A percentile compares a stretch with the other conserved stretches of the same genome.
Conservation (phyloP, 35 echinoderm and acorn worm genomes). For the Acanthaster planci region DNA sequence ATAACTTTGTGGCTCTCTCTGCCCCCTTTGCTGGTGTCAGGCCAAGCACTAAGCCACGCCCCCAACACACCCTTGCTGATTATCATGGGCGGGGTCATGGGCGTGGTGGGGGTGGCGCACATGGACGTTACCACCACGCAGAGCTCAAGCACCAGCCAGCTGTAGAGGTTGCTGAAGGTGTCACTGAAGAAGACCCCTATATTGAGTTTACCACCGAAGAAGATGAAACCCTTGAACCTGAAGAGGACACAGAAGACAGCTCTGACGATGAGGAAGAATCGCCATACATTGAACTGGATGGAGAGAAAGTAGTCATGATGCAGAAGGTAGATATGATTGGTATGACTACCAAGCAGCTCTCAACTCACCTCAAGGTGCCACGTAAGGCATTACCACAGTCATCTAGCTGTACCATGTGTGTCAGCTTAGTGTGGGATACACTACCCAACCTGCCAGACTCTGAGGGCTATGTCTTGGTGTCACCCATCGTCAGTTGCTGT, state of each 20-base stretch:
- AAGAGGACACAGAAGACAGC: not conserved
- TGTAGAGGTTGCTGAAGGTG: not conserved
- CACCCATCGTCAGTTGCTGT: conserved; percentile 26
- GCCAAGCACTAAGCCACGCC: conserved; percentile 3
- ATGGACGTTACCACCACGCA: not conserved
- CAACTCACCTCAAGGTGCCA: not conserved
- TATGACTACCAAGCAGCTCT: conserved; percentile 20
- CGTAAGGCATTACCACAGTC: not conserved
- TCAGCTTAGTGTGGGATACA: conserved; percentile 21
- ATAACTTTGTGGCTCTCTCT: not conserved
- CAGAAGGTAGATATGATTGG: conserved; percentile 5
- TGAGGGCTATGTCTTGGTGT: not conserved
- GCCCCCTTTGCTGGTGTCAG: not conserved
- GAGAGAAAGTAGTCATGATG: conserved; percentile 7
- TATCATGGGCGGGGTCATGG: not conserved
- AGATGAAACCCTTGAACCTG: not conserved
- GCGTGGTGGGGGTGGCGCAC: not conserved
- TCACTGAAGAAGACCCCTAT: not conserved
- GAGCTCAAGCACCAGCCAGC: not conserved
- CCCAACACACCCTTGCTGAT: not conserved
- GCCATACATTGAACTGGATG: conserved; percentile 15
- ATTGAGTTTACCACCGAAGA: not conserved
- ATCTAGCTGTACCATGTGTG: not conserved
- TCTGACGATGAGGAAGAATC: not conserved
- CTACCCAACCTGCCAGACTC: not conserved